A percentile compares a stretch with the other conserved stretches of the same genome.
Evolutionary conservation across 1,140 invertebrate genomes (phyloP).

Genomic region (Parasteatoda tepidariorum): DNA sequence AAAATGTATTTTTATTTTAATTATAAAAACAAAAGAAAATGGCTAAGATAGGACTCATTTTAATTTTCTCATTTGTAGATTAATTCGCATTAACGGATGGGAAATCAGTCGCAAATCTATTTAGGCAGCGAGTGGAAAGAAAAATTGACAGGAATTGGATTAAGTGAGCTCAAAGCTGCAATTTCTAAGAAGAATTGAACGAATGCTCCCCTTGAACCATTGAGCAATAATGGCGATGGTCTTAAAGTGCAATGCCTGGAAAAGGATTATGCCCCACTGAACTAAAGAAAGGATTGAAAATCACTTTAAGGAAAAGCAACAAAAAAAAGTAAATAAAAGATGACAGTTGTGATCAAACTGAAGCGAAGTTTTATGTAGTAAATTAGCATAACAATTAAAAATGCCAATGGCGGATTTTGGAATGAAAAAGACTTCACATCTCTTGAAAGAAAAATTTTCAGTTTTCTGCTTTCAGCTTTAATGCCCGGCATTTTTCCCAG

Average conservation of each 20-base stretch:
- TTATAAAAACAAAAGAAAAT: too few relatives aligned
- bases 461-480: neutral
- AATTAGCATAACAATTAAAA: constrained; percentile 45
- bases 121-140: neutral
- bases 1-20: too few relatives aligned
- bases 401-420: neutral
- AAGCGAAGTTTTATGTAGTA: neutral
- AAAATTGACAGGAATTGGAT: neutral
- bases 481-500: neutral
- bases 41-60: too few relatives aligned
- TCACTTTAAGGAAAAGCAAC: neutral
- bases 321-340: too few relatives aligned
- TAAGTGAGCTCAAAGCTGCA: neutral
- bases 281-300: neutral
- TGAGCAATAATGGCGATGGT: neutral
- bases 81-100: neutral
- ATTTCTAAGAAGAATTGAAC: neutral
- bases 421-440: neutral
- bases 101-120: neutral
- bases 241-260: neutral
- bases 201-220: neutral
- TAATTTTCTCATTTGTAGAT: neutral
- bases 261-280: neutral
- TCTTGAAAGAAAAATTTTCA: too few relatives aligned
- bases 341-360: too few relatives aligned